Base-by-base conservation (phyloP, 1,140 invertebrate species). In the Drosophila ercepeae region DNA sequence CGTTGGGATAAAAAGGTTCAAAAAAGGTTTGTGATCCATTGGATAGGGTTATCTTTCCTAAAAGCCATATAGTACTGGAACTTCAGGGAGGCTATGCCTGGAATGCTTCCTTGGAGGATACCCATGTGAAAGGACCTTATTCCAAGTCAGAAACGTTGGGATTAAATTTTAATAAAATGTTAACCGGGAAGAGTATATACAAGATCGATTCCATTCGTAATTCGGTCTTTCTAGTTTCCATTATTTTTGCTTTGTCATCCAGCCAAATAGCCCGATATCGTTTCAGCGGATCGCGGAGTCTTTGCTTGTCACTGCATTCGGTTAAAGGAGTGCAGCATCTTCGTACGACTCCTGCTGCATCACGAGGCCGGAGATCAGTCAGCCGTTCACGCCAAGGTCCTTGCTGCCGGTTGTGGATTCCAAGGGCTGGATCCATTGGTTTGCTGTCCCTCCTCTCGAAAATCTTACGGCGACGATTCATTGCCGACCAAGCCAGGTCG, bases 341-440 rank as follows among this genome's bases (percentile, higher is more conserved):
- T 82, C 25, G 49, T 41, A 5, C 74, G 29, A 1, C 55, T 81
- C 0, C 36, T 89, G 29, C 55, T 89, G 4, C 57, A 84, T 19
- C 84, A 89, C 9, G 48, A 25, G 3, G 45, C 58, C 0, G 78
- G 83, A n/a, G 69, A 84, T 34, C 68, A 75, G 29, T 51, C 48
- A n/a, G 64, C 70, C 4, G 53, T 89, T 5, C 78, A 78, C 19
- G 41, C 69, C 25, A 49, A 53, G 19, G 74, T 89, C 5, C 86
- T 78, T 25, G 55, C 59, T 14, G 86, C 84, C 13, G 51, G 58
- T 14, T 89, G 84, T 32, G 84, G 84, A 8, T 89, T 81, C 53
- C 58, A 72, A 34, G 86, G 59, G 27, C 69, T 89, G n/a, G 86
- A 89, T 5, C 70, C 71, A 3, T 58, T 89, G 1, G 77, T 58